These are phyloP conservation scores for Novumbra hubbsi DNA, from an alignment of 2,797 vertebrate genomes.

Conservation along the genomic window DNA sequence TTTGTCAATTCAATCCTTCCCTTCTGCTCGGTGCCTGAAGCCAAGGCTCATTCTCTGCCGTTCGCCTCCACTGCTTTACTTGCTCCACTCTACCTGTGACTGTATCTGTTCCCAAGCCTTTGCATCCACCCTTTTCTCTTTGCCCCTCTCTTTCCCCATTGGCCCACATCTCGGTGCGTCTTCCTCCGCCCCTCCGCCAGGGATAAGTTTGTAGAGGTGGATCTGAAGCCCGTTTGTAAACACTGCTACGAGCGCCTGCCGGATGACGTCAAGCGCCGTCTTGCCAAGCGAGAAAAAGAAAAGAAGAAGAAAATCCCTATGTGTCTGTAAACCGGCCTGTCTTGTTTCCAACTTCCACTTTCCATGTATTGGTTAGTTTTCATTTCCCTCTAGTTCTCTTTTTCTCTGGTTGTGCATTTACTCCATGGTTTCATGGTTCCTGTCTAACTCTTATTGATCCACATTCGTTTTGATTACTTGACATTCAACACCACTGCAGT, in stretches of 20 bases:
- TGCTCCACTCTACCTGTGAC: constrained; percentile 13
- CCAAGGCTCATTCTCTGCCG: background rate
- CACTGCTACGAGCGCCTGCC: constrained; percentile 96
- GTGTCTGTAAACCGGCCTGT: constrained; percentile 81
- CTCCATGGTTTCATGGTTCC: constrained; percentile 8
- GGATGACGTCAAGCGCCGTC: constrained; percentile 90
- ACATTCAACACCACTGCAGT: background rate
- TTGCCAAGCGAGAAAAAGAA: constrained; percentile 91
- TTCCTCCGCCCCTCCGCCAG: constrained; percentile 66
- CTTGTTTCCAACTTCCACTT: constrained; percentile 56
- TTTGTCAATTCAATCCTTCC: background rate
- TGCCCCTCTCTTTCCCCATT: constrained; percentile 8
- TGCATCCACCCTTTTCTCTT: constrained; percentile 9
- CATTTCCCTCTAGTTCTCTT: constrained; percentile 34
- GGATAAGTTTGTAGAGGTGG: constrained; percentile 98
- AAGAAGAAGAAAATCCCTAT: constrained; percentile 94
- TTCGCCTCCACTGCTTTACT: background rate
- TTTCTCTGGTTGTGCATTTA: constrained; percentile 18
- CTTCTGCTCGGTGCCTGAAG: background rate
- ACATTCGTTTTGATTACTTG: background rate
- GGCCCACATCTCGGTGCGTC: constrained; percentile 4
- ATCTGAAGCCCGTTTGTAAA: constrained; percentile 98
- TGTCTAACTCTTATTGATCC: constrained; percentile 8
- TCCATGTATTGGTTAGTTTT: constrained; percentile 84
- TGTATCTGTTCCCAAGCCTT: constrained; percentile 1